Conservation (phyloP, 2,888 invertebrate species). For the Megastigmus dorsalis region DNA sequence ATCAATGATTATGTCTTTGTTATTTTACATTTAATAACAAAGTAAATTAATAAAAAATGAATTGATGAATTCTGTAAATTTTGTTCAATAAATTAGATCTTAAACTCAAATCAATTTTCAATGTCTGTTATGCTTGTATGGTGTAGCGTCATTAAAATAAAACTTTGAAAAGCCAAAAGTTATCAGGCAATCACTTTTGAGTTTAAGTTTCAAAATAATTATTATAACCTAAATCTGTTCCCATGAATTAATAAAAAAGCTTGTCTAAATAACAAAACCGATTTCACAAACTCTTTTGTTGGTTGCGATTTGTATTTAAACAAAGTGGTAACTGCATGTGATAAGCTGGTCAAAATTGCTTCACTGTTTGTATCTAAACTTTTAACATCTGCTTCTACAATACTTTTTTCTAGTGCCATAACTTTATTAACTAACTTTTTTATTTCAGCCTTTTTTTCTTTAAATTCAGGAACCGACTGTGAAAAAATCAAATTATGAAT, state of each 20-base stretch:
- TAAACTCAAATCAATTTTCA: too few relatives aligned
- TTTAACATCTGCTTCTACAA: slow-evolving; percentile 22
- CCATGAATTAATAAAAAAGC: slow-evolving; percentile 73
- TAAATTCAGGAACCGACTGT: slow-evolving; percentile 7
- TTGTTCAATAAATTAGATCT: too few relatives aligned
- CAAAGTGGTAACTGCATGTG: slow-evolving; percentile 58
- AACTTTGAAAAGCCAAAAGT: too few relatives aligned
- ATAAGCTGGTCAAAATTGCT: slow-evolving; percentile 61
- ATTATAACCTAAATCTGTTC: slow-evolving; percentile 64
- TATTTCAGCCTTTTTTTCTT: slow-evolving; percentile 31
- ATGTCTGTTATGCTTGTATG: too few relatives aligned
- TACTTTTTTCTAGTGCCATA: neutral
- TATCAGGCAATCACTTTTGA: too few relatives aligned
- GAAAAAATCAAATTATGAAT: too few relatives aligned
- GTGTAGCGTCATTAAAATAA: too few relatives aligned
- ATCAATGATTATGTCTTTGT: too few relatives aligned
- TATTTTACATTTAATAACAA: too few relatives aligned
- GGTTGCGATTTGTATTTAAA: slow-evolving; percentile 62
- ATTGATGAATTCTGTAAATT: too few relatives aligned
- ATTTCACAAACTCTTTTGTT: slow-evolving; percentile 75
- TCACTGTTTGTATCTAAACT: slow-evolving; percentile 27
- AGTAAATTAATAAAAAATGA: too few relatives aligned
- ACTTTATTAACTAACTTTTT: slow-evolving; percentile 41
- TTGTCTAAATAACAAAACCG: slow-evolving; percentile 79
- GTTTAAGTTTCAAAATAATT: too few relatives aligned